These are phyloP conservation scores for Regulus satrapa DNA, from an alignment of 2,113 vertebrate genomes.

Conservation along the genomic window DNA sequence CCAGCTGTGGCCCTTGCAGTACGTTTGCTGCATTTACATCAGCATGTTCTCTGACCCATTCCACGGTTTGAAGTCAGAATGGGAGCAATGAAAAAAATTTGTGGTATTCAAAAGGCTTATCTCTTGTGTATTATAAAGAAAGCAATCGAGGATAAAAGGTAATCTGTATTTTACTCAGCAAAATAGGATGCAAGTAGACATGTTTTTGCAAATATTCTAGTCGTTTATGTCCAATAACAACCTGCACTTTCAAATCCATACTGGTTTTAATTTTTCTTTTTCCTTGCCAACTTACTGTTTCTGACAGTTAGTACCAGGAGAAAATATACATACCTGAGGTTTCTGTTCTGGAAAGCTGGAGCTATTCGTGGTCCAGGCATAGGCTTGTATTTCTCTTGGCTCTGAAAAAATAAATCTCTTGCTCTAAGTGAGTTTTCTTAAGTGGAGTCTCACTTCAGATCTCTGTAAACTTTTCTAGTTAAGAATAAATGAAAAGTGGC, in stretches of 20 bases:
- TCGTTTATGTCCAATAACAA: neutral
- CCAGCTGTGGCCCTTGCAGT: neutral
- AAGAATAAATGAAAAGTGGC: neutral
- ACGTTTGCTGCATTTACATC: neutral
- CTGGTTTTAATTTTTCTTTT: neutral
- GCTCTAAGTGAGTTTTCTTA: neutral
- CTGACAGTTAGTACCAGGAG: neutral
- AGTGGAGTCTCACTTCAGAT: neutral
- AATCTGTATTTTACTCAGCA: neutral
- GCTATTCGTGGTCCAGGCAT: neutral
- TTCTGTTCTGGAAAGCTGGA: constrained; percentile 16
- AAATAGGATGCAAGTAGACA: neutral
- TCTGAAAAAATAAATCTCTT: constrained; percentile 30
- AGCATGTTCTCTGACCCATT: neutral
- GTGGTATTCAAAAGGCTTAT: constrained; percentile 47
- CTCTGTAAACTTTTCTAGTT: neutral
- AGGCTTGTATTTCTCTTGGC: neutral
- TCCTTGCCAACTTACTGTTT: neutral
- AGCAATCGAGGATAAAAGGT: neutral
- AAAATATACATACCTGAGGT: constrained; percentile 29
- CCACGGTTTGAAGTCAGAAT: constrained; percentile 18
- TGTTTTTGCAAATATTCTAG: neutral
- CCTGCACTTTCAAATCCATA: neutral
- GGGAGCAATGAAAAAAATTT: constrained; percentile 55
- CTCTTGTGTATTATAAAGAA: constrained; percentile 29